These are phyloP conservation scores for Dendrolimus punctatus DNA, from an alignment of 1,140 invertebrate species.

Conservation along the genomic window DNA sequence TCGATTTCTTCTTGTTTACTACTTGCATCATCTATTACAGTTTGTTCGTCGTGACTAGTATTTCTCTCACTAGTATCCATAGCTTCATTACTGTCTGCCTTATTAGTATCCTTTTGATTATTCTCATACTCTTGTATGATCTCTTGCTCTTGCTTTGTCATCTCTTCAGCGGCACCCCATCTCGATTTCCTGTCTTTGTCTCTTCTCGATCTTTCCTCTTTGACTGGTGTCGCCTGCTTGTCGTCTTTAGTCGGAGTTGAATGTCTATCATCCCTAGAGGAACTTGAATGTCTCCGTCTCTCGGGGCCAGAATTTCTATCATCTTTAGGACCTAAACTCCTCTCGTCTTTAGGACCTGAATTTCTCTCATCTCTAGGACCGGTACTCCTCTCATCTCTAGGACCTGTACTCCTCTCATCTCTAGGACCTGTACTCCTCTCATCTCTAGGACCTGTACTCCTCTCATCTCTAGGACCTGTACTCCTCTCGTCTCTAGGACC, in stretches of 20 bases:
- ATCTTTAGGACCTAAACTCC: neutral
- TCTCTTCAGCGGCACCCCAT: conserved; percentile 57
- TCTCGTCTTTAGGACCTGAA: conserved; percentile 5
- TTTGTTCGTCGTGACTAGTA: conserved; percentile 30
- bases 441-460: too few species aligned
- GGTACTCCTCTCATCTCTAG: neutral
- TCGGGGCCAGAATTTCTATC: neutral
- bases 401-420: conserved; percentile 4
- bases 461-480: too few species aligned
- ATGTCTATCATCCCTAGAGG: neutral
- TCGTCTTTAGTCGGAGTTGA: neutral
- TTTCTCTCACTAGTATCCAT: neutral
- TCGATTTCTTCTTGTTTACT: too few species aligned
- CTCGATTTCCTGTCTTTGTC: conserved; percentile 60
- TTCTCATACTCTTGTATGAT: neutral
- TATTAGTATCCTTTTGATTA: neutral
- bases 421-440: neutral
- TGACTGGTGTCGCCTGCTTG: conserved; percentile 4
- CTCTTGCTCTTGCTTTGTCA: conserved; percentile 4
- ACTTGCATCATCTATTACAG: neutral
- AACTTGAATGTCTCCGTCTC: neutral
- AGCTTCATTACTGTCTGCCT: neutral
- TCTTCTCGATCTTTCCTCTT: conserved; percentile 33
- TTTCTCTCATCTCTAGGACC: neutral
- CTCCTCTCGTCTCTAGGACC: too few species aligned